Evolutionary conservation across 2,888 invertebrate genomes (phyloP), one percentile per base, ranked within the genome.

Genomic region (Trichopria drosophilae): DNA sequence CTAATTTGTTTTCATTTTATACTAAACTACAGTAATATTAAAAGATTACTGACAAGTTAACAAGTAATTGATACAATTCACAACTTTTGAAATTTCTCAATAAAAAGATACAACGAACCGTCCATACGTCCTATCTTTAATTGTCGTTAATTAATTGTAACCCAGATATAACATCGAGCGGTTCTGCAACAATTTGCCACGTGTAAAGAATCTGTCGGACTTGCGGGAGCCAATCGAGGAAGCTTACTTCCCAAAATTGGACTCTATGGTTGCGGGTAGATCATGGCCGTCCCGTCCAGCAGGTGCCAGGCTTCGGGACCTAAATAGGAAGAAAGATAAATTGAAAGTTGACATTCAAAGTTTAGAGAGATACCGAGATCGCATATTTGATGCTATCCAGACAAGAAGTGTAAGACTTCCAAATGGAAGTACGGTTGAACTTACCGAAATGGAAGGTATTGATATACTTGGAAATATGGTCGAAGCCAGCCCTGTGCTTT

Each of bases 201-300:
- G 87, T 0, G 85, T 85, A 2, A 77, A 76, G 19, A 81, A 85
- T 1, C 82, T 81, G 60, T 81, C 80, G 58, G 82, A 89, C 70
- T 82, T 87, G 74, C 79, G 83, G 1, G 81, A 82, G 3, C 84
- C 88, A 10, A 87, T 92, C 58, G 71, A 74, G 0, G 90, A 91
- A 71, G 91, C 84, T 0, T 92, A 92, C 74, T 92, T 90, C 79
- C 87, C 90, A 4, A 92, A 91, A 76, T 77, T 92, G 69, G 88
- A 90, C 75, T 88, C 87, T 2, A 77, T 85, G 58, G 86, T 90
- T 4, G 82, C 90, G 18, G 87, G 87, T 63, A 79, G 88, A 1
- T 79, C 85, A 2, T 90, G 87, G 86, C 88, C 90, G 0, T 82
- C 88, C 0, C 81, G 90, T 61, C 83, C 84, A 28, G 77, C 78